Conservation (phyloP, 2,888 invertebrate species). For the Lapara coniferarum region DNA sequence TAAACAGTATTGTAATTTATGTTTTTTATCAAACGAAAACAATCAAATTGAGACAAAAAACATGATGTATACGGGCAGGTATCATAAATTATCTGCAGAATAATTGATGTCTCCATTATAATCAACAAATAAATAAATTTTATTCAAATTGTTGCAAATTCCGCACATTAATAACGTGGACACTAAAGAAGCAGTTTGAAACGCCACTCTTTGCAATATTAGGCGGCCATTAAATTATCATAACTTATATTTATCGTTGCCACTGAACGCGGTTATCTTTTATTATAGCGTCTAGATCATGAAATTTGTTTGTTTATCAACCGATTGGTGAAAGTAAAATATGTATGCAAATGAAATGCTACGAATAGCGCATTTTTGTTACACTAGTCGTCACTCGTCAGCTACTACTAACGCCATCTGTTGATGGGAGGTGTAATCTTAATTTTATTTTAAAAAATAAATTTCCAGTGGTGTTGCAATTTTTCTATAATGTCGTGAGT, state of each 20-base stretch:
- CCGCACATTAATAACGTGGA: slow-evolving; percentile 51
- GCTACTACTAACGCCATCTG: slow-evolving; percentile 48
- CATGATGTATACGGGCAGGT: slow-evolving; percentile 17
- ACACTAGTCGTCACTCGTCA: neutral
- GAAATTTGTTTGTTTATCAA: slow-evolving; percentile 24
- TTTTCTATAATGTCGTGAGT: neutral
- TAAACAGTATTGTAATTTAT: slow-evolving; percentile 16
- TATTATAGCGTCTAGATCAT: slow-evolving; percentile 22
- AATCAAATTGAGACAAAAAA: slow-evolving; percentile 11
- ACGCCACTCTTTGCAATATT: slow-evolving; percentile 31
- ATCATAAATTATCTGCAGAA: slow-evolving; percentile 53
- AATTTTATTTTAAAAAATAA: neutral
- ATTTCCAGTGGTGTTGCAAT: neutral
- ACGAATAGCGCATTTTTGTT: slow-evolving; percentile 9
- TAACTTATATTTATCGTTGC: slow-evolving; percentile 18
- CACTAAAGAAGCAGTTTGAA: slow-evolving; percentile 37
- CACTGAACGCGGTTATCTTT: slow-evolving; percentile 20
- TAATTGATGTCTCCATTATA: slow-evolving; percentile 61
- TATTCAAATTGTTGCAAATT: slow-evolving; percentile 62
- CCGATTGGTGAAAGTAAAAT: slow-evolving; percentile 20
- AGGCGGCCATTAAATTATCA: slow-evolving; percentile 29
- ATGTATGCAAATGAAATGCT: slow-evolving; percentile 10
- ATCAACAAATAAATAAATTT: slow-evolving; percentile 57
- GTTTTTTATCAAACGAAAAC: slow-evolving; percentile 16
- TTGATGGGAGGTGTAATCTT: slow-evolving; percentile 26